phyloP scores from a whole-genome alignment of 2,113 vertebrate species.

The Geococcyx californianus region DNA sequence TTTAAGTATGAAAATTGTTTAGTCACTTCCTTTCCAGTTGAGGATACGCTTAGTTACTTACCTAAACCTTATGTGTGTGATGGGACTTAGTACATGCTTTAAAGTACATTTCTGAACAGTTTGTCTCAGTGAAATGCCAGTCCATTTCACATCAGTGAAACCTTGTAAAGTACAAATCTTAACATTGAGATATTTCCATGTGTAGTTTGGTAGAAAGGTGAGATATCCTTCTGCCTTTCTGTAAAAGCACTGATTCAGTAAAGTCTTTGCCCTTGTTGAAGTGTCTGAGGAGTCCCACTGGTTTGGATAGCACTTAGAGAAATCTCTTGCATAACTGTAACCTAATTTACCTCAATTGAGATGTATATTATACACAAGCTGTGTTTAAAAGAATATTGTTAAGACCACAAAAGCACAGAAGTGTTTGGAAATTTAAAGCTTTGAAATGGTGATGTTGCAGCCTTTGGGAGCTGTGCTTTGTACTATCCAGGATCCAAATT shows the following conservation, averaged over 20 bases:
- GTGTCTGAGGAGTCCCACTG: neutral
- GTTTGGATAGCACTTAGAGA: neutral
- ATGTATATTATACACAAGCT: constrained; percentile 10
- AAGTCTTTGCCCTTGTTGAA: neutral
- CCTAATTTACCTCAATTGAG: constrained; percentile 24
- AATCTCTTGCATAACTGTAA: constrained; percentile 13
- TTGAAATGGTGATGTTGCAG: neutral
- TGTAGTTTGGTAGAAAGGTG: neutral
- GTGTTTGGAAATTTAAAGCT: constrained; percentile 38
- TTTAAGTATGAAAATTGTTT: neutral
- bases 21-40: neutral
- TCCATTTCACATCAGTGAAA: neutral
- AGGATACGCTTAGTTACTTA: neutral
- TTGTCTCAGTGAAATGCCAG: neutral
- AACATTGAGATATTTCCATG: neutral
- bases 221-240: neutral
- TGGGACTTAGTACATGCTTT: neutral
- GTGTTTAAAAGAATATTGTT: constrained; percentile 10
- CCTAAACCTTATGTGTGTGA: rapidly evolving
- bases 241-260: neutral
- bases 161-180: neutral
- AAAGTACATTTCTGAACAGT: neutral
- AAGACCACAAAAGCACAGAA: neutral
- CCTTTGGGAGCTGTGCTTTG: neutral
- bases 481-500: neutral